These are phyloP conservation scores for Calameuta pallipes DNA, from an alignment of 2,888 invertebrate genomes.

Conservation along the genomic window DNA sequence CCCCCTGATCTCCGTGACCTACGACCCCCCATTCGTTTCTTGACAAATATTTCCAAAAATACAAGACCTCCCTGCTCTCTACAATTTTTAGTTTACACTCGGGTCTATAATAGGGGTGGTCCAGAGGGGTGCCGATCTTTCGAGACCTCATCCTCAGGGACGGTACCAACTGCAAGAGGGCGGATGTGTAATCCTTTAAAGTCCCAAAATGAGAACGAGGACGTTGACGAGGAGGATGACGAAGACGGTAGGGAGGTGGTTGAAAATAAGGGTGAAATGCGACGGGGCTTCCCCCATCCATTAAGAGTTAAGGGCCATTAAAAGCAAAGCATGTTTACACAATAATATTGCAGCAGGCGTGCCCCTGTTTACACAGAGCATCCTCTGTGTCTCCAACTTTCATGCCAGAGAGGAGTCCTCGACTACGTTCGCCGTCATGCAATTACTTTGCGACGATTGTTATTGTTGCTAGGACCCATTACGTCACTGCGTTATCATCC, in stretches of 20 bases:
- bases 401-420: constrained; percentile 14
- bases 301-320: constrained; percentile 25
- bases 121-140: not conserved
- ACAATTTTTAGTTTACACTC: constrained; percentile 14
- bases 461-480: constrained; percentile 15
- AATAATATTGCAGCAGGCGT: constrained; percentile 23
- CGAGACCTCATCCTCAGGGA: not conserved
- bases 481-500: not conserved
- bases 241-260: not conserved
- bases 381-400: constrained; percentile 19
- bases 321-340: constrained; percentile 25
- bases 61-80: constrained; percentile 12
- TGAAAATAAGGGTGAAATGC: not conserved
- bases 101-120: not conserved
- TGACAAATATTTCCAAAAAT: constrained; percentile 24
- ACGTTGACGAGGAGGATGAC: constrained; percentile 10
- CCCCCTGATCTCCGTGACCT: constrained; percentile 8
- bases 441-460: constrained; percentile 20
- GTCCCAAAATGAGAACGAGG: constrained; percentile 17
- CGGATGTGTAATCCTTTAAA: constrained; percentile 21
- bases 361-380: constrained; percentile 22
- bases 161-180: not conserved
- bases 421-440: constrained; percentile 7
- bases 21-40: constrained; percentile 7
- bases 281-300: constrained; percentile 19